Conservation (phyloP, 2,888 invertebrate genomes). For the Oconnorella tubifera region DNA sequence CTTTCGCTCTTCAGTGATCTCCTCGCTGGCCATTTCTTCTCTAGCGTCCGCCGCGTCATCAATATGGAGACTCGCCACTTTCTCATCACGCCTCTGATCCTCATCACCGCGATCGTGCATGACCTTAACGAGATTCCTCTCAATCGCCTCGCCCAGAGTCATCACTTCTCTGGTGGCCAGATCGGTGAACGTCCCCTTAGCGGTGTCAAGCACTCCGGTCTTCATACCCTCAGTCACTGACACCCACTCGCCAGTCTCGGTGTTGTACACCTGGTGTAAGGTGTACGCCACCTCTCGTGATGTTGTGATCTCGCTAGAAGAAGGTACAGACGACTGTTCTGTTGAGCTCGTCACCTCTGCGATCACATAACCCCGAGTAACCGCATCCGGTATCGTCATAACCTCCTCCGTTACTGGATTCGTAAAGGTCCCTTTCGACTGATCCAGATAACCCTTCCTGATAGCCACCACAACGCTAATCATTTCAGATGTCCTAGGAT, state of each 20-base stretch:
- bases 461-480: conserved; percentile 80
- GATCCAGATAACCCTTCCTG: conserved; percentile 61
- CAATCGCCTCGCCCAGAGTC: conserved; percentile 72
- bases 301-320: conserved; percentile 39
- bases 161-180: conserved; percentile 64
- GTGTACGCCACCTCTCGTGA: conserved; percentile 48
- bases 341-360: conserved; percentile 24
- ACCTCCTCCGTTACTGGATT: conserved; percentile 65
- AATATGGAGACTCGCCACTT: conserved; percentile 54
- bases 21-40: conserved; percentile 59
- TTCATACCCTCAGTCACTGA: conserved; percentile 86
- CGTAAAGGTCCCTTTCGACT: conserved; percentile 32
- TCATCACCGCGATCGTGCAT: conserved; percentile 61
- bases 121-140: conserved; percentile 65
- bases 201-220: conserved; percentile 81
- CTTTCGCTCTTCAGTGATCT: conserved; percentile 47
- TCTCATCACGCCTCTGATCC: conserved; percentile 35
- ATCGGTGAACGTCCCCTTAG: conserved; percentile 67
- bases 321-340: conserved; percentile 15
- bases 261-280: conserved; percentile 64
- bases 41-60: conserved; percentile 60
- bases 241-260: conserved; percentile 66
- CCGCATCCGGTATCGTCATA: conserved; percentile 42
- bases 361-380: conserved; percentile 39
- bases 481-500: conserved; percentile 77